Evolutionary conservation across 2,797 vertebrate species (phyloP), one percentile per base, ranked within the genome.

Genomic region (Chaetodon trifasciatus): DNA sequence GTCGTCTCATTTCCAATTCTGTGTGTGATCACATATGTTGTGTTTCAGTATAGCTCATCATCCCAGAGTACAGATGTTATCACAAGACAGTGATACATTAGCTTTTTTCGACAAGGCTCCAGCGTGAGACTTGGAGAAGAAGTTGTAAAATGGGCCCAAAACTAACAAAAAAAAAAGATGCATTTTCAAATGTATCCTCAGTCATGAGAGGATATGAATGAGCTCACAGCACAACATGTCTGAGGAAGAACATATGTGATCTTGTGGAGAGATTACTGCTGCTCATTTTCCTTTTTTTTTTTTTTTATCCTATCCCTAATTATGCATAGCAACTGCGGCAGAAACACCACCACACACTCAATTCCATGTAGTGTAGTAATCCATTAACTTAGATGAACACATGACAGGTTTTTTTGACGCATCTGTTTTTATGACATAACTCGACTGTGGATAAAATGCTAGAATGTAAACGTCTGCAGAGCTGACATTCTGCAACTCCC

Each of bases 1-100:
- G 44, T 3, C 10, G 8, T 56, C 56, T 52, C 7, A 39, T 49
- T 39, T 71, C 57, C 62, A 78, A 57, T 24, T 61, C 47, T 21
- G 50, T 21, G 8, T 44, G 50, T 60, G 74, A 80, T 76, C 61
- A 57, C 17, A 56, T 23, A 58, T 74, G 47, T 32, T 72, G 21
- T 3, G 57, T 64, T 49, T 74, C 39, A 53, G 21, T 23, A 35
- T 5, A 39, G 47, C 50, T 71, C 64, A 72, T 72, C 42, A 56
- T 60, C 12, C 13, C 19, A 53, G 73, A 55, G 32, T 17, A 8
- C 74, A 50, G 81, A 77, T 77, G 69, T 44, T 71, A 57, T 70
- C 39, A 49, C 6, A 32, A 69, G 40, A 67, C 72, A 39, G 55
- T 23, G 32, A 58, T 57, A 6, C n/a, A 50, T 60, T 5, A 61